Evolutionary conservation across 2,113 vertebrate species (phyloP).

Genomic region (Lucifuga dentata): DNA sequence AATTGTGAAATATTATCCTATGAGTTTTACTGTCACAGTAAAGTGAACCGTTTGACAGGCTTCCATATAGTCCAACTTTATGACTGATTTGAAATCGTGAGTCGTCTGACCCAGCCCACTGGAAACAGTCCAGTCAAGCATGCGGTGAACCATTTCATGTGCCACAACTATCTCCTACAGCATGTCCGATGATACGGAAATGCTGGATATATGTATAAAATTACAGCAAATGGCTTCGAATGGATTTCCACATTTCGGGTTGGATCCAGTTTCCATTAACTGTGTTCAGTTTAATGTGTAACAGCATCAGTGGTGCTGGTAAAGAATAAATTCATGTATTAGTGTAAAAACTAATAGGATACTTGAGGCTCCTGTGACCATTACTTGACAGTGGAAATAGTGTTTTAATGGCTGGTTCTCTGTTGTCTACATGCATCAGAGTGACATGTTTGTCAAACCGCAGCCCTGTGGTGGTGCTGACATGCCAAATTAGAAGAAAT

Average conservation of each 20-base stretch:
- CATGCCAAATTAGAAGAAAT: slow-evolving; percentile 40
- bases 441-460: slow-evolving; percentile 39
- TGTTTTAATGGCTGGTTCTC: slow-evolving; percentile 40
- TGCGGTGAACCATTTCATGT: too few relatives aligned
- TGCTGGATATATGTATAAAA: slow-evolving; percentile 24
- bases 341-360: slow-evolving; percentile 26
- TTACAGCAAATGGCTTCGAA: slow-evolving; percentile 19
- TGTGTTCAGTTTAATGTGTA: slow-evolving; percentile 29
- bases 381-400: neutral
- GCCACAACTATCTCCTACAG: too few relatives aligned
- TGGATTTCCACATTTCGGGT: slow-evolving; percentile 44
- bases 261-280: slow-evolving; percentile 31
- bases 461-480: slow-evolving; percentile 33
- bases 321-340: slow-evolving; percentile 17
- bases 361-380: slow-evolving; percentile 34
- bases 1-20: too few relatives aligned
- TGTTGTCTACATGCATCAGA: neutral
- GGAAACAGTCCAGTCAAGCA: too few relatives aligned
- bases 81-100: too few relatives aligned
- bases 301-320: slow-evolving; percentile 14
- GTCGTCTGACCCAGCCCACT: too few relatives aligned
- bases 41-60: too few relatives aligned
- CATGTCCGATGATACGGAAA: too few relatives aligned
- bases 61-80: too few relatives aligned
- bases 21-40: too few relatives aligned